Base-by-base conservation (phyloP, 2,888 invertebrate species). In the Petrolisthes manimaculis region DNA sequence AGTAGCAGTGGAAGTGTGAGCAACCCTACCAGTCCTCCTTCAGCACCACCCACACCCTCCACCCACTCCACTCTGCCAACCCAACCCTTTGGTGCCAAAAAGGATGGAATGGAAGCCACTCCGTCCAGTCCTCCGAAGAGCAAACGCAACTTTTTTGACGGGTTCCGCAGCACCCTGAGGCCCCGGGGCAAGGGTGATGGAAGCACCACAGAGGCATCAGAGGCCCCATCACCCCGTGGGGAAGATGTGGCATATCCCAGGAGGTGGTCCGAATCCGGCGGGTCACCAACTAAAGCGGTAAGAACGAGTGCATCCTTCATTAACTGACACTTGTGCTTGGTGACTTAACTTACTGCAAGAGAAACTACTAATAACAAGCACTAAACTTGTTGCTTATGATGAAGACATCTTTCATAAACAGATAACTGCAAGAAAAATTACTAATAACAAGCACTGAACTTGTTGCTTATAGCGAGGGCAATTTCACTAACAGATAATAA, bases 101-200 rank as follows among this genome's bases (percentile, higher is more conserved):
- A 83, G 56, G 79, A 88, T 75, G 74, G 74, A 24, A 84, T 84
- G 8, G 69, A 69, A 14, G 86, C 83, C 24, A 56, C 78, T 24
- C 93, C 93, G 6, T 93, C 93, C 24, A 93, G 93, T 91, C 93
- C 93, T 21, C 94, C 94, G 78, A 94, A 94, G 92, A 93, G 93
- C 91, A 94, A 94, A 91, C 92, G 93, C 89, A 93, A 93, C 92
- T 94, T 95, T 92, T 94, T 95, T 92, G 95, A 95, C 92, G 95
- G 95, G 91, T 95, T 95, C 92, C 94, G 94, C 91, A 95, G 94
- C 92, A 95, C 95, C 6, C 93, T 95, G 91, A 93, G 94, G 89
- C 93, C 93, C 86, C 93, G 95, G 92, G 94, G 95, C 91, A 94
- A 94, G 92, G 74, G 86, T 92, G 86, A 71, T 37, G 89, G 84